Evolutionary conservation across 2,888 invertebrate species (phyloP), one percentile per base, ranked within the genome.

Genomic region (Cephus runcator): DNA sequence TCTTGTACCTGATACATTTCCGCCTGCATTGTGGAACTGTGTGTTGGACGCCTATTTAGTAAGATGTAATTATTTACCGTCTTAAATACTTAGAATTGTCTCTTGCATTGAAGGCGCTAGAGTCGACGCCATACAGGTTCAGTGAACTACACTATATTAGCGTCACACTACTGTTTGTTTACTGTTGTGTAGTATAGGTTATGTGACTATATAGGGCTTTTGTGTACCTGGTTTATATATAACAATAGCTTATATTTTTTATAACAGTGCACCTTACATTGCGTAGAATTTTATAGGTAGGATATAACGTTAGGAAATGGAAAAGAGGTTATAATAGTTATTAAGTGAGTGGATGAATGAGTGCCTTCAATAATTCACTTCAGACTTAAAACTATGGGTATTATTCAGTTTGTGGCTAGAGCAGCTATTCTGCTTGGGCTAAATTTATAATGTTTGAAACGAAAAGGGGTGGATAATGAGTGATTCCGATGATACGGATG

Each of bases 401-500:
- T 56, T 56, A 56, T 56, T 56, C 56, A 56, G 23, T 56, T 56
- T 23, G 15, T 56, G 23, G 23, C 56, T 56, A 56, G 1, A 56
- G 9, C 56, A 23, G 23, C 23, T 56, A 56, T 23, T 56, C 23
- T 56, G 23, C 56, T 11, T 74, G 34, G 31, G 33, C 69, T 75
- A 75, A 30, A 15, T 68, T 75, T 73, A 77, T 74, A 76, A 76
- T 77, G 76, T 30, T 76, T 35, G n/a, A 30, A 31, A 56, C 31
- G 12, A 73, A 71, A 77, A 78, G 33, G 34, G 34, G 69, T 69
- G 56, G 88, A 91, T 92, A 88, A 95, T 95, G 95, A 95, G 94
- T 92, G 95, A 95, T 88, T 94, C 95, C 81, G 97, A 96, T 93
- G 97, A 97, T 92, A 97, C 97, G 6, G 97, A 97, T 92, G 94